These are phyloP conservation scores for Lepeophtheirus nordmannii DNA, from an alignment of 2,888 invertebrate genomes.

Conservation along the genomic window DNA sequence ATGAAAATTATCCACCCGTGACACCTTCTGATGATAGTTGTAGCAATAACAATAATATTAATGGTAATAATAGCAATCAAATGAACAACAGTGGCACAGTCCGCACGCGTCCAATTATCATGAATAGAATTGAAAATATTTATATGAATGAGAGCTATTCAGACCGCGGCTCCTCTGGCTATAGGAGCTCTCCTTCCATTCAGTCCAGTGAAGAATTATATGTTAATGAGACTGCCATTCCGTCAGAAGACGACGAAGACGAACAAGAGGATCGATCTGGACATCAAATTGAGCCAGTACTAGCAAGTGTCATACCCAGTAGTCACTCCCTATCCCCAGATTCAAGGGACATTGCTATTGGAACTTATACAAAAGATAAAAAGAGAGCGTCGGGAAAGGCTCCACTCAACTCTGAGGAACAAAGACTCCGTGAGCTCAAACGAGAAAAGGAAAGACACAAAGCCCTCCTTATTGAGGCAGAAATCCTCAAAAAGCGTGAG, in stretches of 20 bases:
- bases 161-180: conserved; percentile 5
- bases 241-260: neutral
- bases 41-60: conserved; percentile 2
- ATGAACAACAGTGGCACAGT: no score
- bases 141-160: conserved; percentile 6
- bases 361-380: neutral
- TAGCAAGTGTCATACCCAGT: neutral
- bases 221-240: conserved; percentile 10
- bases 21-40: neutral
- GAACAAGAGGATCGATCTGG: no score
- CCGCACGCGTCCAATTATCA: neutral
- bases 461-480: conserved; percentile 1
- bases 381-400: neutral
- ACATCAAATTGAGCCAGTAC: no score
- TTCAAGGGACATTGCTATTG: neutral
- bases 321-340: neutral
- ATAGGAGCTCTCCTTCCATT: conserved; percentile 19
- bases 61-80: neutral
- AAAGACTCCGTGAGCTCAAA: neutral
- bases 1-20: neutral
- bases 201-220: conserved; percentile 18
- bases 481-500: conserved; percentile 4
- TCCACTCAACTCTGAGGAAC: neutral
- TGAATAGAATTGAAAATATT: neutral
- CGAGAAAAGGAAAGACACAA: conserved; percentile 10